Evolutionary conservation across 2,888 invertebrate genomes (phyloP).

Genomic region (Diarsia dahlii): DNA sequence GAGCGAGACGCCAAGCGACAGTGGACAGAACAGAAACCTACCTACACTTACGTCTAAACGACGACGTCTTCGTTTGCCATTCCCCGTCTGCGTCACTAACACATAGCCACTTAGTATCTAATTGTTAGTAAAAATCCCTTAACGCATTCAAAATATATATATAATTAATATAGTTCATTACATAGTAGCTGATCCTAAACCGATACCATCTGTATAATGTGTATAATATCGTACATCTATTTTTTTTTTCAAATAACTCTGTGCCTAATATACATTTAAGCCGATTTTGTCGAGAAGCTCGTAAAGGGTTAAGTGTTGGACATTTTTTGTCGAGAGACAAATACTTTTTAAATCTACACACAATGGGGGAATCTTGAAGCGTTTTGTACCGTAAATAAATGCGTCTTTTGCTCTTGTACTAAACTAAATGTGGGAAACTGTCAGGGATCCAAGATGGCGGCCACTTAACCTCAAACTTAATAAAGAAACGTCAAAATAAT

Average conservation of each 20-base stretch:
- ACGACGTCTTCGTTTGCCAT: conserved; percentile 74
- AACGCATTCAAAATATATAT: conserved; percentile 90
- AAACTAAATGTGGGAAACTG: conserved; percentile 58
- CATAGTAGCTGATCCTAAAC: conserved; percentile 85
- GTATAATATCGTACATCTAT: conserved; percentile 88
- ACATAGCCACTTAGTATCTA: conserved; percentile 86
- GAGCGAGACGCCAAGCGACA: conserved; percentile 71
- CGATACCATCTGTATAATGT: conserved; percentile 84
- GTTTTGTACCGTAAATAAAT: conserved; percentile 77
- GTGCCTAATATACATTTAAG: conserved; percentile 90
- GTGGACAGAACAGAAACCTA: conserved; percentile 76
- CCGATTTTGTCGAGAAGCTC: conserved; percentile 88
- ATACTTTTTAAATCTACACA: conserved; percentile 68
- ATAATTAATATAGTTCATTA: conserved; percentile 83
- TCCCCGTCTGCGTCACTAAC: conserved; percentile 77
- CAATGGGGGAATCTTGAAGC: conserved; percentile 64
- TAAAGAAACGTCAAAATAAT: conserved; percentile 40
- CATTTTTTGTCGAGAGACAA: conserved; percentile 77
- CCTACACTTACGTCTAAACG: conserved; percentile 73
- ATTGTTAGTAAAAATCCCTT: conserved; percentile 90
- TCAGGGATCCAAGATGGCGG: conserved; percentile 68
- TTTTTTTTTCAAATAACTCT: conserved; percentile 85
- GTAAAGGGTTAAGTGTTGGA: conserved; percentile 84
- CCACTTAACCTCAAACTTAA: conserved; percentile 41
- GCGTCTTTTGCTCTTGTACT: conserved; percentile 73